Base-by-base conservation (phyloP, 1,140 invertebrate species). In the Atta texana region DNA sequence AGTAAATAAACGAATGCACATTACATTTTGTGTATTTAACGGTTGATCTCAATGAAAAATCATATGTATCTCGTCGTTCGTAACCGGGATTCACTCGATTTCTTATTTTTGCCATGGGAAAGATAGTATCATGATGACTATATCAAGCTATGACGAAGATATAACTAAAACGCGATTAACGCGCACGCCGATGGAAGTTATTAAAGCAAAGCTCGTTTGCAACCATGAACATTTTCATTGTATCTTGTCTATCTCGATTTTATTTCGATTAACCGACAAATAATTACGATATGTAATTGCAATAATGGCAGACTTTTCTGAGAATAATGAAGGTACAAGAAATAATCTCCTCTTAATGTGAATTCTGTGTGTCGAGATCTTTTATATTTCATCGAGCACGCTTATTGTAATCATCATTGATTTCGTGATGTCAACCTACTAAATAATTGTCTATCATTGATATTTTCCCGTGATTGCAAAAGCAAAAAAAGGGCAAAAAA, bases 11-110 rank as follows among this genome's bases (percentile, higher is more conserved):
- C 66, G 53, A 88, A 57, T 31, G n/a, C 55, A 24, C 34, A 18
- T 49, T n/a, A 53, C 34, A 24, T 61, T 61, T 74, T 82, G 80
- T 82, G 18, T 74, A 59, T 59, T 82, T 82, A 82, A 74, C 68
- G 80, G 80, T 82, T 61, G 80, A 82, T 7, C 80, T 66, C 55
- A 82, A 44, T 21, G 80, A 74, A 55, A 74, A 81, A 49, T 0
- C 24, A 24, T 1, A 39, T 18, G 31, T 57, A 31, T 14, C 21
- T 82, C 78, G 12, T 39, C 78, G 7, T 31, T 71, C 34, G 16
- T 71, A 82, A 59, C 31, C 18, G 34, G 7, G 34, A 61, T n/a
- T 18, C 4, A 4, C n/a, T 44, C 10, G 34, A 81, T 71, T 57
- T 5, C 5, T 10, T 18, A 12, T 72, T 82, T 82, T 82, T 82